phyloP scores from a whole-genome alignment of 2,797 vertebrate genomes.

The Tauraco hartlaubi region DNA sequence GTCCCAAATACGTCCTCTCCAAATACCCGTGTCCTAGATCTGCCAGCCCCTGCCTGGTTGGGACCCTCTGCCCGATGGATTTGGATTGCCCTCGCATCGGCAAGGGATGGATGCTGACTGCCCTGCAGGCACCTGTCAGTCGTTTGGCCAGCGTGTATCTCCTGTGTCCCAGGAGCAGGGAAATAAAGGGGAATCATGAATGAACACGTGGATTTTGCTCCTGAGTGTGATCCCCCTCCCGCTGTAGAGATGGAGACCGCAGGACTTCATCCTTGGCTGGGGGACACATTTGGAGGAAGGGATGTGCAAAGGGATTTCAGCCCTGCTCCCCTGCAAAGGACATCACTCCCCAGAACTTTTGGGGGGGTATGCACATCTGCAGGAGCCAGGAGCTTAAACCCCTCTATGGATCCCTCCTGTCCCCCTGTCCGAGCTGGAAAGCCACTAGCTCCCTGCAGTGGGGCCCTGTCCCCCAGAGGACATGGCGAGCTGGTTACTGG shows the following conservation, averaged over 20 bases:
- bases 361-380: not conserved
- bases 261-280: not conserved
- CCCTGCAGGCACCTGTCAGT: fast-evolving
- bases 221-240: not conserved
- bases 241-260: not conserved
- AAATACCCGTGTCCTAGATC: not conserved
- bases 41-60: fast-evolving
- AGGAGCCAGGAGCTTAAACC: not conserved
- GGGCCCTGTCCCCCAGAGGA: not conserved
- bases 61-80: not conserved
- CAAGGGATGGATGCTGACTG: not conserved
- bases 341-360: not conserved
- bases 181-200: not conserved
- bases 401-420: not conserved
- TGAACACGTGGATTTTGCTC: not conserved
- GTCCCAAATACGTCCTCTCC: not conserved
- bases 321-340: fast-evolving
- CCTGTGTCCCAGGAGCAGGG: not conserved
- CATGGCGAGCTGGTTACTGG: fast-evolving
- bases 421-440: not conserved
- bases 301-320: not conserved
- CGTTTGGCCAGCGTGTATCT: not conserved
- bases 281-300: not conserved
- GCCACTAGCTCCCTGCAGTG: not conserved
- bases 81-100: not conserved